Evolutionary conservation across 2,797 vertebrate species (phyloP), one percentile per base, ranked within the genome.

Genomic region (Sebastolobus alascanus): DNA sequence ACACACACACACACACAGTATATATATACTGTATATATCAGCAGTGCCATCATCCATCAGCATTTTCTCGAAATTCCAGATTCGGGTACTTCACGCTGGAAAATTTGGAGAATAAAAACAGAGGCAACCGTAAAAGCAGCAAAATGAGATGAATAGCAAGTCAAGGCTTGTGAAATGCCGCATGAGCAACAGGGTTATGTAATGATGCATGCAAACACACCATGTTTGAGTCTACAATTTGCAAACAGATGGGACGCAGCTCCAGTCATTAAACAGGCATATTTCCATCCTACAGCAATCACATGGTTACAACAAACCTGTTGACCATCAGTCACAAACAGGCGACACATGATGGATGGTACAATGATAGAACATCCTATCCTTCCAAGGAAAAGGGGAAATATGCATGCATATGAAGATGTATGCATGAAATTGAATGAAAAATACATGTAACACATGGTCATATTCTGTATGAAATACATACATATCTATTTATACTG

Each of bases 171-270:
- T 79, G 74, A 72, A 84, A 87, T 81, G 58, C 60, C 1, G 46
- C 61, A 64, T 67, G 74, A 77, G 81, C 81, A 80, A 54, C 29
- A 13, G 29, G 65, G 79, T 90, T 89, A 89, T 64, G 71, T 86
- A 87, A 91, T 59, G 40, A 61, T 65, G 55, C 81, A 76, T 52
- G 59, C 82, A 85, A 83, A 77, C 66, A 79, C 56, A 27, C 52
- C 60, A 27, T 71, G 66, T 80, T 61, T 18, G 74, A 88, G 52
- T 59, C n/a, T 64, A 31, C 85, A 71, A 31, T 79, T 63, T 77
- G 69, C 77, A 31, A 82, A 80, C 85, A 90, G 82, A 90, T 89
- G 86, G 82, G 72, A 73, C 4, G 6, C 66, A 77, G 84, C 74
- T 80, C 59, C 61, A 56, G 68, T 83, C 75, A 82, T 75, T 75